Conservation (phyloP, 2,888 invertebrate species). For the Pseudococcus viburni region DNA sequence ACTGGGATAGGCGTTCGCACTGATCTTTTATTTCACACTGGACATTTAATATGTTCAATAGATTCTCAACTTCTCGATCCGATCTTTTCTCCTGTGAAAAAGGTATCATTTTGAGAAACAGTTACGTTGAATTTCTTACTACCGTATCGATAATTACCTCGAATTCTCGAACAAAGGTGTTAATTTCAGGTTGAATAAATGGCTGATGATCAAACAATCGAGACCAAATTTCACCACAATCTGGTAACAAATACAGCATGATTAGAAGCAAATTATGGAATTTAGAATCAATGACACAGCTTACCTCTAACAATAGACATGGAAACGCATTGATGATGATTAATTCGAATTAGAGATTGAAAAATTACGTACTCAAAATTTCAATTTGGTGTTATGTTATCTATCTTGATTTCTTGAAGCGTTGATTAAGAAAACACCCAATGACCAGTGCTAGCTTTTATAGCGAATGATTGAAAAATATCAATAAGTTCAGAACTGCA, state of each 20-base stretch:
- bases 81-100: constrained; percentile 80
- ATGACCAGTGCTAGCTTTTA: background rate
- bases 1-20: constrained; percentile 78
- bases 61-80: constrained; percentile 84
- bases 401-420: background rate
- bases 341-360: background rate
- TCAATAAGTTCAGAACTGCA: background rate
- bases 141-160: constrained; percentile 76
- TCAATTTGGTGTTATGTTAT: background rate
- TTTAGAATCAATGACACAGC: background rate
- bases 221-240: constrained; percentile 86
- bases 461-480: background rate
- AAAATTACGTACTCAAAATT: background rate
- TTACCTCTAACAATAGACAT: constrained; percentile 53
- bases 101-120: constrained; percentile 56
- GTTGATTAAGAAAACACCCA: background rate
- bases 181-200: constrained; percentile 88
- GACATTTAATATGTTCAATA: constrained; percentile 84
- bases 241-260: constrained; percentile 72
- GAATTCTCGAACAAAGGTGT: constrained; percentile 86
- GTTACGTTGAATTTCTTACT: background rate
- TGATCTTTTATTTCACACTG: constrained; percentile 84
- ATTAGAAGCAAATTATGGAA: background rate
- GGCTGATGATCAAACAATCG: constrained; percentile 90
- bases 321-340: constrained; percentile 8